These are phyloP conservation scores for Apis mellifera DNA, from an alignment of 1,140 invertebrate genomes.

Conservation along the genomic window Amel_HAv3.1 CM009945.2:6574001-6574500, in stretches of 20 bases:
- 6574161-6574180: constrained; percentile 80
- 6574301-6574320: constrained; percentile 56
- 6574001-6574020: constrained; percentile 79
- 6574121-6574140: constrained; percentile 80
- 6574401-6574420: constrained; percentile 74
- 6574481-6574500: constrained; percentile 80
- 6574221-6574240: constrained; percentile 71
- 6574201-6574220: constrained; percentile 73
- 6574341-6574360: constrained; percentile 67
- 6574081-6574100: constrained; percentile 80
- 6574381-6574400: constrained; percentile 78
- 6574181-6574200: constrained; percentile 80
- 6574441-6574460: constrained; percentile 80
- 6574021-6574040: constrained; percentile 73
- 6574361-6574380: constrained; percentile 70
- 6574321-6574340: constrained; percentile 61
- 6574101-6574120: constrained; percentile 78
- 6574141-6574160: constrained; percentile 78
- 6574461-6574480: constrained; percentile 79
- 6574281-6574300: constrained; percentile 54
- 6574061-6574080: constrained; percentile 78
- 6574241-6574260: constrained; percentile 77
- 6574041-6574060: constrained; percentile 71
- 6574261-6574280: constrained; percentile 67
- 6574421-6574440: constrained; percentile 75